Evolutionary conservation across 2,113 vertebrate species (phyloP), one percentile per base, ranked within the genome.

Genomic region (Pseudois nayaur): DNA sequence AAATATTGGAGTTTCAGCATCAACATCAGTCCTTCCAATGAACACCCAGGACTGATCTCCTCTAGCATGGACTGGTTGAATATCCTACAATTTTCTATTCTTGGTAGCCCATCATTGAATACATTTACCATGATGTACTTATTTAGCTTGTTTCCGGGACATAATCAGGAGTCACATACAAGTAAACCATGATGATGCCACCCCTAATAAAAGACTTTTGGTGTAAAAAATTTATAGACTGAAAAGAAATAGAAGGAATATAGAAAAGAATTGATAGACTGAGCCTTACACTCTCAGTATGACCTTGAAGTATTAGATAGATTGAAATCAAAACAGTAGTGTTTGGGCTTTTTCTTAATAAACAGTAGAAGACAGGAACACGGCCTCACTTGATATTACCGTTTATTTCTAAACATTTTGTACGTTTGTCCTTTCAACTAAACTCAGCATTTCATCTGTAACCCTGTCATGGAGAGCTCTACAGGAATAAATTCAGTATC

Each of bases 101-200:
- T 29, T 60, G 23, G 1, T 33, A 55, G 60, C 19, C 23, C 11
- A 83, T 36, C 2, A 14, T 19, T 62, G 60, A 64, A 76, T 62
- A 4, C 2, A 62, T 88, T 92, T 55, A 50, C 5, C 60, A 55
- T 59, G 74, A 25, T 23, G 86, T 48, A 48, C 8, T 48, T 64
- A 48, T 67, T 86, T 52, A 48, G 11, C 8, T 87, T 31, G 10
- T 59, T 91, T 81, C 50, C 7, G n/a, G 55, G 16, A 74, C 15
- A 94, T 19, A 78, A 60, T 86, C 83, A 88, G 21, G 95, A 29
- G 27, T 59, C 95, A 86, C 31, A 11, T n/a, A 91, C 15, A 43
- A 85, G 78, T 92, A 55, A 92, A 27, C 27, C 23, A 48, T n/a
- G 50, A 62, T 87, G 54, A 85, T 79, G 6, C 29, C 40, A 71